A percentile compares a stretch with the other conserved stretches of the same genome.
phyloP scores from a whole-genome alignment of 2,113 vertebrate species.

The Ciconia stormi region DNA sequence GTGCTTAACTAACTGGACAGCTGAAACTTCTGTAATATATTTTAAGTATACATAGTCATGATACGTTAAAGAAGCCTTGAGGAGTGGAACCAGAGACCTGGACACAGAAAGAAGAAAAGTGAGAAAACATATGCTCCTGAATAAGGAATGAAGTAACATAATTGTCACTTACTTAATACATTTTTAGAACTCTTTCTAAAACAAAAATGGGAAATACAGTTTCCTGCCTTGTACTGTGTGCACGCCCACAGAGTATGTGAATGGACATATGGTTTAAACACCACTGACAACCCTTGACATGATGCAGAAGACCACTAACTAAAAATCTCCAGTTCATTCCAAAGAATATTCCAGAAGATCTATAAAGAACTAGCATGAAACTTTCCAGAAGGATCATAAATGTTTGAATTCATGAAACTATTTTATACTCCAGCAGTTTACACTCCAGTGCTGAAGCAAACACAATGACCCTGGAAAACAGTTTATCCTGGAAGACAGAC shows the following conservation, averaged over 20 bases:
- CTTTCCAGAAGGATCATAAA: background rate
- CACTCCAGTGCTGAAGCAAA: background rate
- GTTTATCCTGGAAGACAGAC: too few species aligned
- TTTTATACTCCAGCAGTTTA: background rate
- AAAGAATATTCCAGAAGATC: background rate
- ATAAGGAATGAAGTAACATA: background rate
- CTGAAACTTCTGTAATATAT: background rate
- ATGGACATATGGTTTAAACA: background rate
- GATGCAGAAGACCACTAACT: background rate
- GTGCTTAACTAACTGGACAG: background rate
- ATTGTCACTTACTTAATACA: slow-evolving; percentile 1
- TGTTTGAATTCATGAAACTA: background rate
- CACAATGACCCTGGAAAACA: background rate
- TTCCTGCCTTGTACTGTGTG: background rate
- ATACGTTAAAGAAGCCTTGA: background rate
- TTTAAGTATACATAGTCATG: background rate
- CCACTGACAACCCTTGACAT: background rate
- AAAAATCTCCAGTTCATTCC: background rate
- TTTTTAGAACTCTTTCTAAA: background rate
- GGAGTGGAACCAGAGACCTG: background rate
- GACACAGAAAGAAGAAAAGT: background rate
- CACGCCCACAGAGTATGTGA: background rate
- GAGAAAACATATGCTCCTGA: background rate
- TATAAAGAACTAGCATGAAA: background rate
- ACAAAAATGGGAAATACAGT: background rate